phyloP scores from a whole-genome alignment of 2,113 vertebrate species.

The Phocoena sinus region DNA sequence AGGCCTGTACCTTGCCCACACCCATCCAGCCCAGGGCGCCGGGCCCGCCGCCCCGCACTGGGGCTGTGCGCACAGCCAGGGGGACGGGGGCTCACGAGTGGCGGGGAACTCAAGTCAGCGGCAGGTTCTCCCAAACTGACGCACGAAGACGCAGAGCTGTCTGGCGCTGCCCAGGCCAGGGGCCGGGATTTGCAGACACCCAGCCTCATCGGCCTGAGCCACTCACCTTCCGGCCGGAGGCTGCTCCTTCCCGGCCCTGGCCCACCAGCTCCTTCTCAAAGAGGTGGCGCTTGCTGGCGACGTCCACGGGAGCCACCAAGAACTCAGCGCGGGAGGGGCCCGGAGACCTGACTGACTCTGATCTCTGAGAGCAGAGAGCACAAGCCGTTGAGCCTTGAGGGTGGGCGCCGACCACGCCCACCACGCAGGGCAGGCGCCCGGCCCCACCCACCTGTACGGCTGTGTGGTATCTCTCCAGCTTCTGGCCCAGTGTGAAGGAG shows the following conservation, averaged over 20 bases:
- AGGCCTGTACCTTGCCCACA: neutral
- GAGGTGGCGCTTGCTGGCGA: constrained; percentile 90
- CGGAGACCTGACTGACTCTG: constrained; percentile 77
- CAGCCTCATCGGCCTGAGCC: too few relatives aligned
- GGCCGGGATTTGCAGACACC: neutral
- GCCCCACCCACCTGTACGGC: constrained; percentile 86
- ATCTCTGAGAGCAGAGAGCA: constrained; percentile 80
- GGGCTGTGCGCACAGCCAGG: neutral
- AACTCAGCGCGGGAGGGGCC: constrained; percentile 80
- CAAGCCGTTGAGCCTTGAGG: accelerated
- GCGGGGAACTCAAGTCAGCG: accelerated
- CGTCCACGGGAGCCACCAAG: constrained; percentile 82
- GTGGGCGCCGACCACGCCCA: accelerated
- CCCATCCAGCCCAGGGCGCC: accelerated
- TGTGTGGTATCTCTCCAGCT: constrained; percentile 89
- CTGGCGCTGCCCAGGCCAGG: neutral
- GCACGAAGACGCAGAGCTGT: accelerated
- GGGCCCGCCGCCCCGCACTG: too few relatives aligned
- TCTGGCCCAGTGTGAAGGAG: constrained; percentile 85
- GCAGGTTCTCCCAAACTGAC: neutral
- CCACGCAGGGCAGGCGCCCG: accelerated
- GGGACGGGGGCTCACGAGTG: neutral
- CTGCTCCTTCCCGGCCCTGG: neutral
- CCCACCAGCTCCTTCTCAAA: constrained; percentile 83
- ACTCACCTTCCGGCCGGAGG: constrained; percentile 23